Percentiles rank a stretch among this genome's conserved stretches.
Conservation (phyloP, 2,888 invertebrate genomes). For the Drosophila suboccidentalis region DNA sequence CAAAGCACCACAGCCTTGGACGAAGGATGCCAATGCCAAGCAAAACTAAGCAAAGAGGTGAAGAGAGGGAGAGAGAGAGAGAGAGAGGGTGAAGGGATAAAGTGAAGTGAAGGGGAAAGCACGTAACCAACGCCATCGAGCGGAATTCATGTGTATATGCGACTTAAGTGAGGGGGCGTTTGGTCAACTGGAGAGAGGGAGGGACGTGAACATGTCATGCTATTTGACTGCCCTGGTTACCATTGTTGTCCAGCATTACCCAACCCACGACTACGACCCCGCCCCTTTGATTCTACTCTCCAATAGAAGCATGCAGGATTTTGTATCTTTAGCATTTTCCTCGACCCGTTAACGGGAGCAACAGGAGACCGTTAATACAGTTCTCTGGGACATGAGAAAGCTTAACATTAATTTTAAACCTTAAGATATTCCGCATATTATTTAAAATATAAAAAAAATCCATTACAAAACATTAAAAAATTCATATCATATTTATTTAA, state of each 20-base stretch:
- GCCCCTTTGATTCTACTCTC: neutral
- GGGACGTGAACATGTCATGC: constrained; percentile 50
- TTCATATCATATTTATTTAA: neutral
- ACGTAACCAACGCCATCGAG: constrained; percentile 59
- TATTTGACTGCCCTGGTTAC: constrained; percentile 70
- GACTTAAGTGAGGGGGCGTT: constrained; percentile 39
- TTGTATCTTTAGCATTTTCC: constrained; percentile 7
- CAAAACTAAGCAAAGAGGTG: neutral
- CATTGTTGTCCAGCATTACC: constrained; percentile 59
- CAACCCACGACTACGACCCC: neutral
- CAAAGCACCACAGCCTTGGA: constrained; percentile 51
- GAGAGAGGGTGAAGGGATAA: neutral
- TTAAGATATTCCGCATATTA: too few relatives aligned
- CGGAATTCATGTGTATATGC: constrained; percentile 61
- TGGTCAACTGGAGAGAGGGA: neutral
- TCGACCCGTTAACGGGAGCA: constrained; percentile 5
- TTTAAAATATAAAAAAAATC: too few relatives aligned
- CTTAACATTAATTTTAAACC: constrained; percentile 3
- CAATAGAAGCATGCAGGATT: constrained; percentile 20
- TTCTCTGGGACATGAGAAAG: neutral
- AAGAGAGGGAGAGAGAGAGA: neutral
- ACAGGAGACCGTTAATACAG: constrained; percentile 27
- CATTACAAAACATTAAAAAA: too few relatives aligned
- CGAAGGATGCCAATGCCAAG: constrained; percentile 64
- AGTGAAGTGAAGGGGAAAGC: constrained; percentile 38